phyloP scores from a whole-genome alignment of 2,888 invertebrate genomes.

The Bhutanitis thaidina region DNA sequence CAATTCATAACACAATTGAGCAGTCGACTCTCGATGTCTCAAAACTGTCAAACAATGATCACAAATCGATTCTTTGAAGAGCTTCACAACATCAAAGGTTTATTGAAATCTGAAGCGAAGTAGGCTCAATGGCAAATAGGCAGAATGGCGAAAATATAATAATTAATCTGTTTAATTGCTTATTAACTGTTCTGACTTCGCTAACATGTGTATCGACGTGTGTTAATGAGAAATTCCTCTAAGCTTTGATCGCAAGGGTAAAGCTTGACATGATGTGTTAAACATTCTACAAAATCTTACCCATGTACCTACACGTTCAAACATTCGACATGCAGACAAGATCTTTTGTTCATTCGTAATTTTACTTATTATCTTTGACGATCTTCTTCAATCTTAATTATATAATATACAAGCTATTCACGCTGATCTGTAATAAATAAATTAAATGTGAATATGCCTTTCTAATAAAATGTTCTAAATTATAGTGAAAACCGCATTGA shows the following conservation, averaged over 20 bases:
- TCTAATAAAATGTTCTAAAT: too few species aligned
- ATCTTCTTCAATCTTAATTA: too few species aligned
- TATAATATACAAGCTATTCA: too few species aligned
- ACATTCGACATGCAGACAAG: neutral
- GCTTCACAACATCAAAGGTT: conserved; percentile 62
- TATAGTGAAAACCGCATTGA: too few species aligned
- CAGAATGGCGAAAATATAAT: conserved; percentile 63
- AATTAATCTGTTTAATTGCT: conserved; percentile 77
- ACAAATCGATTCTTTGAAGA: conserved; percentile 51
- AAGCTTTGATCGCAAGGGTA: conserved; percentile 52
- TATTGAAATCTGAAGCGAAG: conserved; percentile 43
- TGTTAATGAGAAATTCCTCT: conserved; percentile 54
- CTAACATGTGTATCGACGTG: conserved; percentile 54
- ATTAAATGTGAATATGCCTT: too few species aligned
- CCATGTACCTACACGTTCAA: neutral
- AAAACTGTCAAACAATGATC: conserved; percentile 62
- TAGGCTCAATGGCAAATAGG: conserved; percentile 60
- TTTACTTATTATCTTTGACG: too few species aligned
- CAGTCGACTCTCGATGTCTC: conserved; percentile 42
- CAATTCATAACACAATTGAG: conserved; percentile 41
- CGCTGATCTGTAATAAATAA: too few species aligned
- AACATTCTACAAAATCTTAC: conserved; percentile 25
- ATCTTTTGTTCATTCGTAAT: too few species aligned
- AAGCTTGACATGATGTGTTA: conserved; percentile 29
- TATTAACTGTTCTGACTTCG: conserved; percentile 59